Conservation (phyloP, 1,140 invertebrate genomes). For the Telenomus remus region DNA sequence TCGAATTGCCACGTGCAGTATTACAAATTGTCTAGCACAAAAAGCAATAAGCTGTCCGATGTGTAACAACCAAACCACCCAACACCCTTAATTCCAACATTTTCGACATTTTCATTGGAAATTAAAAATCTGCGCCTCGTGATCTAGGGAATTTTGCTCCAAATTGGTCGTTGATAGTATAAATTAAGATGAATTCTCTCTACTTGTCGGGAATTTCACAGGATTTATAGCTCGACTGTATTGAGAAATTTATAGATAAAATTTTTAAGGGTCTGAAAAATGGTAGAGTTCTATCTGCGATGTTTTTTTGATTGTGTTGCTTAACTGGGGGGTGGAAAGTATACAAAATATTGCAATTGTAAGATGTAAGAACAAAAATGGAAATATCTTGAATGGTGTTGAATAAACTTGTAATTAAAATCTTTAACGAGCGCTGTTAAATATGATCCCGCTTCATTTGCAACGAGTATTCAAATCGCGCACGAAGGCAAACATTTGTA, state of each 20-base stretch:
- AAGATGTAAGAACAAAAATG: no score
- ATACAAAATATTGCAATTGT: no score
- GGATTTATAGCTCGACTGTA: no score
- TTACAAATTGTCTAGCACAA: conserved; percentile 25
- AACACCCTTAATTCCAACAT: conserved; percentile 17
- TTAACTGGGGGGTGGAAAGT: no score
- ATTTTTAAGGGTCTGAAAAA: no score
- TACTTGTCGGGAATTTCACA: not conserved
- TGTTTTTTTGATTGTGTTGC: no score
- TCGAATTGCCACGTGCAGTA: conserved; percentile 17
- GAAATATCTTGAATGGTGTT: no score
- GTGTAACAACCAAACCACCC: not conserved
- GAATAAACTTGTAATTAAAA: no score
- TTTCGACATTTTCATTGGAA: conserved; percentile 4
- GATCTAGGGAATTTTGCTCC: no score
- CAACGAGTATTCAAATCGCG: conserved; percentile 3
- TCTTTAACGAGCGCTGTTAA: not conserved
- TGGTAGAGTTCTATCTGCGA: no score
- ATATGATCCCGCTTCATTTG: not conserved
- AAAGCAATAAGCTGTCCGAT: conserved; percentile 27
- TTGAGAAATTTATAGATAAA: no score
- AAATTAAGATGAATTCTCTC: not conserved
- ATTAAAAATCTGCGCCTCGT: not conserved
- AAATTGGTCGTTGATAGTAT: not conserved
- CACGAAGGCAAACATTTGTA: conserved; percentile 13